A percentile compares a stretch with the other conserved stretches of the same genome.
Conservation (phyloP, 2,797 vertebrate species). For the Darevskia mixta region DNA sequence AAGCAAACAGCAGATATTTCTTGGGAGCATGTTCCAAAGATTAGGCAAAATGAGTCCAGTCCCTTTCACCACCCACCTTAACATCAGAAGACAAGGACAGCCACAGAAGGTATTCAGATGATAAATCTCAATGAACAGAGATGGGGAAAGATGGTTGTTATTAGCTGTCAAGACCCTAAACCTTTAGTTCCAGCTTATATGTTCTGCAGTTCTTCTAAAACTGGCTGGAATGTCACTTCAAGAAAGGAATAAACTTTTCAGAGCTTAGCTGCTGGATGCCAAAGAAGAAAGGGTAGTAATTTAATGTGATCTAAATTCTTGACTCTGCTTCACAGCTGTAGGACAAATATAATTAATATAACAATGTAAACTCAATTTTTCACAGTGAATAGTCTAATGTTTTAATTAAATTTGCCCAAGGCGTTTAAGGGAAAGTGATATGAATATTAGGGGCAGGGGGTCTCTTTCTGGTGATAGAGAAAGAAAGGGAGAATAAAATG, state of each 20-base stretch:
- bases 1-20: too few species aligned
- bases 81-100: too few species aligned
- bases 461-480: not conserved
- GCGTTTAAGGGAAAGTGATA: slow-evolving; percentile 39
- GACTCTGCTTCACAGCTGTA: slow-evolving; percentile 37
- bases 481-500: slow-evolving; percentile 1
- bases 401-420: slow-evolving; percentile 49
- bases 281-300: slow-evolving; percentile 25
- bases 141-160: not conserved
- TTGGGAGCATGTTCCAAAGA: not conserved
- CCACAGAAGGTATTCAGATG: not conserved
- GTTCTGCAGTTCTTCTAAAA: not conserved
- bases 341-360: slow-evolving; percentile 53
- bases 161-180: not conserved
- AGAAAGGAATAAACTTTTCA: slow-evolving; percentile 22
- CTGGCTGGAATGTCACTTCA: not conserved
- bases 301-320: slow-evolving; percentile 32
- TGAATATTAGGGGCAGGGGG: not conserved
- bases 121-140: not conserved
- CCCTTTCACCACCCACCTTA: not conserved
- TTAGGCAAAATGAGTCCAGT: not conserved
- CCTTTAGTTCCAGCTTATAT: not conserved
- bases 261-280: not conserved
- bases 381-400: slow-evolving; percentile 25
- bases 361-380: slow-evolving; percentile 52